Conservation (phyloP, 2,797 vertebrate genomes). For the Argyrosomus regius region DNA sequence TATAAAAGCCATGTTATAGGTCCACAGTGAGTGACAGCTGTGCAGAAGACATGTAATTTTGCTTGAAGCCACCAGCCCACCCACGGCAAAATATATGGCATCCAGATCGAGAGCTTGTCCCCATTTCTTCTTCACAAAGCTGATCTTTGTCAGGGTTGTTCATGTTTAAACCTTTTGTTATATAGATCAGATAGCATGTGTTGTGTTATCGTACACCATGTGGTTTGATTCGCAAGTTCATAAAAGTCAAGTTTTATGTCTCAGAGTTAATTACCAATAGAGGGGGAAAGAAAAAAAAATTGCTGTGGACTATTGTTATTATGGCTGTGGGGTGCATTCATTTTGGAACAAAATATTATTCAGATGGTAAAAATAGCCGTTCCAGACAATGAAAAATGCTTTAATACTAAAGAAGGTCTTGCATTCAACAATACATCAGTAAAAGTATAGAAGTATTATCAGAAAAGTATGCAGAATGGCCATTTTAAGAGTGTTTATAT, state of each 20-base stretch:
- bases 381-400: background rate
- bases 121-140: constrained; percentile 37
- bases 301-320: background rate
- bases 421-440: background rate
- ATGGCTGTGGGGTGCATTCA: constrained; percentile 3
- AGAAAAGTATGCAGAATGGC: background rate
- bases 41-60: constrained; percentile 62
- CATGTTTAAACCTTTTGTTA: constrained; percentile 27
- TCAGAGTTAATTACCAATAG: constrained; percentile 31
- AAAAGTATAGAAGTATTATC: background rate
- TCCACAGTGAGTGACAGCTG: constrained; percentile 64
- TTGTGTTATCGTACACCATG: constrained; percentile 29
- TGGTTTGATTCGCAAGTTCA: constrained; percentile 50
- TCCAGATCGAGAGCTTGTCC: constrained; percentile 54
- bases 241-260: constrained; percentile 42
- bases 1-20: constrained; percentile 58
- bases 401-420: background rate
- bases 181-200: constrained; percentile 38
- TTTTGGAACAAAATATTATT: constrained; percentile 4
- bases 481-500: background rate
- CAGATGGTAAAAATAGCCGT: background rate
- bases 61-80: constrained; percentile 68
- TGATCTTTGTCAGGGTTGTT: constrained; percentile 29
- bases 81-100: constrained; percentile 56
- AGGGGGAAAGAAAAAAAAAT: constrained; percentile 7